A percentile compares a stretch with the other conserved stretches of the same genome.
phyloP scores from a whole-genome alignment of 2,888 invertebrate genomes.

The Frankliniella fusca region DNA sequence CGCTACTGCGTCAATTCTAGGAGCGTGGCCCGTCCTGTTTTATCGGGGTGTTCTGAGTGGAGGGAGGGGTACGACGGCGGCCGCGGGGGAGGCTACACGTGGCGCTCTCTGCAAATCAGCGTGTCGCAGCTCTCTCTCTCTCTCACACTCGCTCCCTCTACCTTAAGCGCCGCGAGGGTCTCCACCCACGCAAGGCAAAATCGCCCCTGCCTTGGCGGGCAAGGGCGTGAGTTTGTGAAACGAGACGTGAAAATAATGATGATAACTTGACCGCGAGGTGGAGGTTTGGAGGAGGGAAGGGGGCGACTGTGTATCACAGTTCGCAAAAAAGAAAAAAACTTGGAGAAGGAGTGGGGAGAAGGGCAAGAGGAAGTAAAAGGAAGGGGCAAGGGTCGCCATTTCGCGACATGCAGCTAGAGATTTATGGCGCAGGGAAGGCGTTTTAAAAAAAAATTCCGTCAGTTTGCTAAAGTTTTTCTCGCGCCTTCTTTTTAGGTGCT shows the following conservation, averaged over 20 bases:
- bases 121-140: neutral
- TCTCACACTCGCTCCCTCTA: neutral
- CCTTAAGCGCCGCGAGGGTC: neutral
- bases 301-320: conserved; percentile 16
- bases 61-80: neutral
- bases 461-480: conserved; percentile 1
- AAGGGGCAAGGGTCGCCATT: conserved; percentile 3
- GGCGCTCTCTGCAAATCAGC: neutral
- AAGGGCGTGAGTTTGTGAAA: conserved; percentile 11
- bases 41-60: neutral
- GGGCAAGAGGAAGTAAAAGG: neutral
- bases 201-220: neutral
- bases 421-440: neutral
- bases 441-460: conserved; percentile 11
- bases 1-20: no score
- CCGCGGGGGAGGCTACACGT: neutral
- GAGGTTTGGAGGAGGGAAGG: neutral
- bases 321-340: neutral
- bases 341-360: neutral
- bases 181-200: neutral
- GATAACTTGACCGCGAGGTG: conserved; percentile 24
- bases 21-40: no score
- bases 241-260: conserved; percentile 25
- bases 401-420: conserved; percentile 5
- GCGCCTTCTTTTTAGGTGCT: no score